Base-by-base conservation (phyloP, 1,140 invertebrate species). In the Mya arenaria region DNA sequence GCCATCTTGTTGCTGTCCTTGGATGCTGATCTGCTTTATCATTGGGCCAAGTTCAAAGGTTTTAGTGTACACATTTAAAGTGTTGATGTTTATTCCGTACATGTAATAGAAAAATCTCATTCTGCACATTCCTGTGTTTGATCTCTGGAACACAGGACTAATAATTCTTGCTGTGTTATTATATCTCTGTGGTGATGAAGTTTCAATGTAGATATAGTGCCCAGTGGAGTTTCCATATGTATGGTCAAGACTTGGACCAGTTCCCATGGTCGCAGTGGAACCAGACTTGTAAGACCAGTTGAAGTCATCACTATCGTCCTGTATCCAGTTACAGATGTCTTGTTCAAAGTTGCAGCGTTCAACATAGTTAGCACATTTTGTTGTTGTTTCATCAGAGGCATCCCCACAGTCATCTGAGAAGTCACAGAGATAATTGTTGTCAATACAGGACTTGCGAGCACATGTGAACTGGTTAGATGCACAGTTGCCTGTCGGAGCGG, bases 181-280 rank as follows among this genome's bases (percentile, higher is more conserved):
- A 25, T 92, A 89, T 65, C 93, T 89, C 52, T 94, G 91, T 0
- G 95, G 95, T 0, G 88, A 84, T 0, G 96, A 95, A 48, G 96
- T 95, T 86, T 97, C 96, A 37, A 96, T 95, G 87, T 96, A 97
- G 92, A 97, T 94, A 89, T 96, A 97, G 89, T 96, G 94, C 32
- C 96, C 96, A 52, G 79, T 80, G 34, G 56, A 39, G 60, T 85
- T 89, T 48, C 88, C 86, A 63, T 87, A 86, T 0, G 91, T 89
- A 73, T 92, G 91, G 72, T 92, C 91, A 52, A 63, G 62, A 48
- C 71, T 81, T 44, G 90, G 90, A 25, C 90, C 91, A 34, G 90
- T 91, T 41, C 82, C 84, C 0, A 58, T 15, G 17, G 89, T 86
- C 39, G 84, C 55, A 17, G 90, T 91, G 34, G 48, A 58, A 10